Percentiles rank a stretch among this genome's conserved stretches.
Evolutionary conservation across 35 echinoderm and acorn worm genomes (phyloP).

Genomic region (Heliocidaris tuberculata): DNA sequence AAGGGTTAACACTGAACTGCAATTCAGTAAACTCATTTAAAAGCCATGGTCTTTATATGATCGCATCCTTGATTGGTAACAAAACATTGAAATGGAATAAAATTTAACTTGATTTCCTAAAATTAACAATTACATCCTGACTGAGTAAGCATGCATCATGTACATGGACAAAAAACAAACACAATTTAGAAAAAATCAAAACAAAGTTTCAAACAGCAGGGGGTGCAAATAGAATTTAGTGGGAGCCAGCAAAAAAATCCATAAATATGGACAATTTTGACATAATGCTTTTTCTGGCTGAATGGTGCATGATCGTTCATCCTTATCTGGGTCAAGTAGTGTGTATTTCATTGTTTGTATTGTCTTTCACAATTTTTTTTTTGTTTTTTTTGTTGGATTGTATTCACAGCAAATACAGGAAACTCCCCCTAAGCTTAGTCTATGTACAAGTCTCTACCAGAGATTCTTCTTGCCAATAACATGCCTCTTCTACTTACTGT

Average conservation of each 20-base stretch:
- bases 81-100: neutral
- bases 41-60: neutral
- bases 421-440: conserved; percentile 1
- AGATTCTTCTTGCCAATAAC: no score
- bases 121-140: neutral
- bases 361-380: neutral
- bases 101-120: neutral
- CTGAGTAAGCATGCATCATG: neutral
- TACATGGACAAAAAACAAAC: neutral
- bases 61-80: neutral
- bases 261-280: neutral
- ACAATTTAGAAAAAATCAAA: neutral
- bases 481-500: no score
- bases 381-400: neutral
- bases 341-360: conserved; percentile 10
- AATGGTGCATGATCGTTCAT: no score
- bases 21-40: neutral
- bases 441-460: neutral
- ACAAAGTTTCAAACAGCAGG: neutral
- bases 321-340: conserved; percentile 3
- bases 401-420: conserved; percentile 1
- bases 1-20: neutral
- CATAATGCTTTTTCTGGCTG: neutral
- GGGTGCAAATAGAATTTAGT: neutral
- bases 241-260: neutral